Evolutionary conservation across 1,140 invertebrate genomes (phyloP), one percentile per base, ranked within the genome.

Genomic region (Chlorops oryzae): DNA sequence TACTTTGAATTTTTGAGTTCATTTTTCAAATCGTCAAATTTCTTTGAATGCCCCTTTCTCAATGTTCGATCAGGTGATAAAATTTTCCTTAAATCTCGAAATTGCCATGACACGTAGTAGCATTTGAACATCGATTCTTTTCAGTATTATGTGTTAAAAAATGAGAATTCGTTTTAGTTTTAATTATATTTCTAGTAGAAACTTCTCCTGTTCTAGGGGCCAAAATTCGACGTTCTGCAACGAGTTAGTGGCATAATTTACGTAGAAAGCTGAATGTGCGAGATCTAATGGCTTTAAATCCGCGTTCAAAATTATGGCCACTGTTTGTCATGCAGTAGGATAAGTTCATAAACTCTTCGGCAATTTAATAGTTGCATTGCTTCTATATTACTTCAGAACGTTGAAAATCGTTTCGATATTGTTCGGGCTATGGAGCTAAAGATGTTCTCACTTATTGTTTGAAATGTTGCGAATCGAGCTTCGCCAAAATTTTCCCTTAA

Each of bases 1-100:
- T n/a, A 54, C 17, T 54, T 54, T 47, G 28, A 54, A 39, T 41
- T 49, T 22, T n/a, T n/a, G n/a, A n/a, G n/a, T n/a, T n/a, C n/a
- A 32, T 45, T 13, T 27, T 45, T 25, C 32, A 12, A 12, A 45
- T n/a, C n/a, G n/a, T n/a, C n/a, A n/a, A n/a, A n/a, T n/a, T n/a
- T n/a, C n/a, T n/a, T n/a, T n/a, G n/a, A n/a, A n/a, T n/a, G n/a
- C n/a, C n/a, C n/a, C n/a, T n/a, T n/a, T n/a, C n/a, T n/a, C n/a
- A n/a, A n/a, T n/a, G n/a, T n/a, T n/a, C n/a, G n/a, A n/a, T n/a
- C n/a, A n/a, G n/a, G n/a, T n/a, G n/a, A n/a, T n/a, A n/a, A n/a
- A n/a, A n/a, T n/a, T n/a, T n/a, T n/a, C n/a, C n/a, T n/a, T n/a
- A n/a, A n/a, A n/a, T n/a, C n/a, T n/a, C n/a, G n/a, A n/a, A n/a